Conservation (phyloP, 2,113 vertebrate species). For the Pterophyllum scalare region DNA sequence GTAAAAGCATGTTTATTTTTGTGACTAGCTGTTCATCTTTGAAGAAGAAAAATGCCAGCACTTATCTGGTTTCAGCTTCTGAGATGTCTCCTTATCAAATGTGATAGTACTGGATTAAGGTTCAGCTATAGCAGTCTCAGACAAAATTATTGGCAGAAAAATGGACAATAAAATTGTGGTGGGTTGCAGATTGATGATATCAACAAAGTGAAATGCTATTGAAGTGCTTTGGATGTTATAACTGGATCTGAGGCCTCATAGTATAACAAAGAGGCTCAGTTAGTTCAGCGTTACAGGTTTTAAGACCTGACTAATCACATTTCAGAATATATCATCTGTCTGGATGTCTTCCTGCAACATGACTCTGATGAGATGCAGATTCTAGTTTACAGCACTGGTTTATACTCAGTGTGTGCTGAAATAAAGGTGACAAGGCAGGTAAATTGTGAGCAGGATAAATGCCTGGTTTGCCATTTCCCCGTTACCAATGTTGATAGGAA, state of each 20-base stretch:
- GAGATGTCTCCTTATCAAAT: not conserved
- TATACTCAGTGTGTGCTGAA: not conserved
- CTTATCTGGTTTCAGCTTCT: not conserved
- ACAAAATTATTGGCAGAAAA: constrained; percentile 4
- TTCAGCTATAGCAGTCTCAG: not conserved
- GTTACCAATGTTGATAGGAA: not conserved
- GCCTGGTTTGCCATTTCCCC: not conserved
- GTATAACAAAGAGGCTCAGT: not conserved
- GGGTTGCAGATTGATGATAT: not conserved
- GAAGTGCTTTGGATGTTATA: not conserved
- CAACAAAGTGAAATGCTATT: not conserved
- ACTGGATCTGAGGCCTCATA: not conserved
- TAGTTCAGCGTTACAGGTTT: not conserved
- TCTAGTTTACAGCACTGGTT: not conserved
- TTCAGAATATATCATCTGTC: constrained; percentile 7
- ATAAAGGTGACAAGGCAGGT: not conserved
- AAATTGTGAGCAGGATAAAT: not conserved
- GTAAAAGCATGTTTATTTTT: not conserved
- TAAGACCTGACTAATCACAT: not conserved
- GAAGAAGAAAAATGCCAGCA: not conserved
- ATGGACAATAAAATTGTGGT: not conserved
- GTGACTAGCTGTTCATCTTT: not conserved
- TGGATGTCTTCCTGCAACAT: constrained; percentile 19
- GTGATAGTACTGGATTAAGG: not conserved
- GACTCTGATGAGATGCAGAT: not conserved